Percentiles rank a stretch among this genome's conserved stretches.
Evolutionary conservation across 1,140 invertebrate genomes (phyloP).

Genomic region (Stenopsyche tienmushanensis): DNA sequence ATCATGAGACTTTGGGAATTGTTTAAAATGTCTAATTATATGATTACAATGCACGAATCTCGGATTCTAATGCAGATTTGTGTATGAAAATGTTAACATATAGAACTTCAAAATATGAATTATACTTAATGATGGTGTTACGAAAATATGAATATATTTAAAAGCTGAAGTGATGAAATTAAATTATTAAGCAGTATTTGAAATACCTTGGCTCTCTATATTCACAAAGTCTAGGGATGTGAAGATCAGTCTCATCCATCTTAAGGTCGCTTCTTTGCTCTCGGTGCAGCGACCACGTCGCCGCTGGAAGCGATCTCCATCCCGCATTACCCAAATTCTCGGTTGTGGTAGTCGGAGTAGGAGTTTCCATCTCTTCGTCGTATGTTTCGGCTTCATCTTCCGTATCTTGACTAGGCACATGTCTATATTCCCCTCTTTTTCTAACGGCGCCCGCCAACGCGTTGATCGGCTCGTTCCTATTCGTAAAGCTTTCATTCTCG

Average conservation of each 20-base stretch:
- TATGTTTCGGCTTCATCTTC: constrained; percentile 60
- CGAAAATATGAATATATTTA: too few species aligned
- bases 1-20: too few species aligned
- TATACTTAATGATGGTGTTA: too few species aligned
- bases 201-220: constrained; percentile 52
- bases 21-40: too few species aligned
- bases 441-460: constrained; percentile 43
- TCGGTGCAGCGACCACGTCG: constrained; percentile 26
- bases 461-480: constrained; percentile 47
- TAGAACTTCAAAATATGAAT: too few species aligned
- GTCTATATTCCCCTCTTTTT: constrained; percentile 68
- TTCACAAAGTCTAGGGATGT: constrained; percentile 59
- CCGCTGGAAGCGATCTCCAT: constrained; percentile 32
- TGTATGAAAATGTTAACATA: too few species aligned
- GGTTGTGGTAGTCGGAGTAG: constrained; percentile 46
- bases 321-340: constrained; percentile 46
- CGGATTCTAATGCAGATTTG: too few species aligned
- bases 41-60: too few species aligned
- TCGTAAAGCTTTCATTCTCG: constrained; percentile 49
- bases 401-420: constrained; percentile 65
- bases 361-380: constrained; percentile 49
- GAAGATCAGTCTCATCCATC: constrained; percentile 49
- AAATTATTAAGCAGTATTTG: background rate
- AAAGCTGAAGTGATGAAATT: background rate
- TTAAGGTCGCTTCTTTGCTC: constrained; percentile 36